These are phyloP conservation scores for Drosophila virilis DNA, from an alignment of 1,140 invertebrate genomes.

Conservation along the genomic window DNA sequence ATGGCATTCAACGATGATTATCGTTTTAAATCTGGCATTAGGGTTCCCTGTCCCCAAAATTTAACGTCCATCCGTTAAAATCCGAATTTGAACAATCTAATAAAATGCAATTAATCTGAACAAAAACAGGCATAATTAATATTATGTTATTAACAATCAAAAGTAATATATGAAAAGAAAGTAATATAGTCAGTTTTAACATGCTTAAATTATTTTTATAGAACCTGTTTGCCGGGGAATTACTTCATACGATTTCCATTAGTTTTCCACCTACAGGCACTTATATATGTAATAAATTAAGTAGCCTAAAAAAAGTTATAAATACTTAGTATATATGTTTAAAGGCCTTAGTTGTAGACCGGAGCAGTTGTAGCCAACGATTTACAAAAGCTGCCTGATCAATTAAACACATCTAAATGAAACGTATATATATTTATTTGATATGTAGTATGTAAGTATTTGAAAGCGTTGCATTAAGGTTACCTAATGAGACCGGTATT, in stretches of 20 bases:
- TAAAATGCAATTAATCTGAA: constrained; percentile 14
- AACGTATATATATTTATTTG: constrained; percentile 11
- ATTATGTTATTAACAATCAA: not conserved
- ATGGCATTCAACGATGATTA: too few species aligned
- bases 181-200: not conserved
- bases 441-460: not conserved
- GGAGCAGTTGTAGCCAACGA: constrained; percentile 5
- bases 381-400: constrained; percentile 3
- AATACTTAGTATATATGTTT: too few species aligned
- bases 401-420: constrained; percentile 1
- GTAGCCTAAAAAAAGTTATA: not conserved
- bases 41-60: not conserved
- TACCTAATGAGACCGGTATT: constrained; percentile 34
- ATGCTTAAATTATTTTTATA: not conserved
- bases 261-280: not conserved
- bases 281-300: not conserved
- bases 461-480: not conserved
- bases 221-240: constrained; percentile 3
- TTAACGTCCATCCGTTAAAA: not conserved
- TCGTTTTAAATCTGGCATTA: constrained; percentile 18
- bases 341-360: not conserved
- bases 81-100: constrained; percentile 18
- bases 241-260: not conserved
- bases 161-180: not conserved
- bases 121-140: constrained; percentile 4